Percentiles rank a stretch among this genome's conserved stretches.
Conservation (phyloP, 2,888 invertebrate genomes). For the Dryadula phaetusa region DNA sequence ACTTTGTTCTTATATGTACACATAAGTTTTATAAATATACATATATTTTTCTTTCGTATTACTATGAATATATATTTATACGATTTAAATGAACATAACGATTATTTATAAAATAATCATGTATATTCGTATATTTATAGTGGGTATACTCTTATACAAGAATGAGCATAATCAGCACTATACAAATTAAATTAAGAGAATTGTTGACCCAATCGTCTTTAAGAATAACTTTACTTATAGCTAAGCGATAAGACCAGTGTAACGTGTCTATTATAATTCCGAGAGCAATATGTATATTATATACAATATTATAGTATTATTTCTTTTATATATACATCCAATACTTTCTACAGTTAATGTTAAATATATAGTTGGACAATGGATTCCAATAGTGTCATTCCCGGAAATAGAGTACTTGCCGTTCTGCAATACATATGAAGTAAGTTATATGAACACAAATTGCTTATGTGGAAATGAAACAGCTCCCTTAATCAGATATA, state of each 20-base stretch:
- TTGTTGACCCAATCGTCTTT: neutral
- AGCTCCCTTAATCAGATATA: conserved; percentile 2
- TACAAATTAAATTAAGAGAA: neutral
- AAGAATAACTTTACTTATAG: conserved; percentile 2
- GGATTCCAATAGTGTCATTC: conserved; percentile 25
- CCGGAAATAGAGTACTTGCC: conserved; percentile 12
- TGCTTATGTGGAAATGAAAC: conserved; percentile 23
- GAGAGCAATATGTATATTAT: neutral
- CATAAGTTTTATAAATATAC: neutral
- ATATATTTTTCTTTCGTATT: neutral
- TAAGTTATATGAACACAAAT: conserved; percentile 9
- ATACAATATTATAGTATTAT: neutral
- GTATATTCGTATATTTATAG: neutral
- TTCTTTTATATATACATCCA: conserved; percentile 1
- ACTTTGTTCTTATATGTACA: neutral
- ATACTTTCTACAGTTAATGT: neutral
- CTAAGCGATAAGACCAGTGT: neutral
- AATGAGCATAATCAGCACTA: conserved; percentile 1
- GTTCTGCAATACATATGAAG: conserved; percentile 12
- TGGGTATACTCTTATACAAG: too few species aligned
- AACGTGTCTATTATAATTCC: conserved; percentile 11
- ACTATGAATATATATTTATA: too few species aligned
- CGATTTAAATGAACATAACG: neutral
- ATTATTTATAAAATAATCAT: neutral
- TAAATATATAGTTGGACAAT: conserved; percentile 16